A percentile compares a stretch with the other conserved stretches of the same genome.
Conservation (phyloP, 2,113 vertebrate genomes). For the Callipepla squamata region DNA sequence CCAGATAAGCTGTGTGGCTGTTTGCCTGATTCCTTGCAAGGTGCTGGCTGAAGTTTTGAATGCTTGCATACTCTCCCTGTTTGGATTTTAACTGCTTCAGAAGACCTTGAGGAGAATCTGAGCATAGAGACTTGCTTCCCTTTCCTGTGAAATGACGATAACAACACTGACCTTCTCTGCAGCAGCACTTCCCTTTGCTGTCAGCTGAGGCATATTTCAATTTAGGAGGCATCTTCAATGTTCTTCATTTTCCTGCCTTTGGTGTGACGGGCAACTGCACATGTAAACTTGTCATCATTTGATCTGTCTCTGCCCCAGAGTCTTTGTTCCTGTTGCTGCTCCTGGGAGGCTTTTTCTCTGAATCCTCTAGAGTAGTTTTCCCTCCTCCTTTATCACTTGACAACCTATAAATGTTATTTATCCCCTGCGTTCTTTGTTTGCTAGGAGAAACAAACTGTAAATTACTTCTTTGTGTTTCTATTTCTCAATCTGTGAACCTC, state of each 20-base stretch:
- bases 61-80: not conserved
- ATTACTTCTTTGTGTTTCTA: not conserved
- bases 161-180: constrained; percentile 14
- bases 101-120: constrained; percentile 56
- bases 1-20: not conserved
- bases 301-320: not conserved
- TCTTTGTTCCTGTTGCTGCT: not conserved
- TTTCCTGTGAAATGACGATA: constrained; percentile 24
- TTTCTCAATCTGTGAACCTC: not conserved
- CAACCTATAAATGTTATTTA: not conserved
- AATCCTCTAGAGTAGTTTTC: not conserved
- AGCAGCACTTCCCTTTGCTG: constrained; percentile 46
- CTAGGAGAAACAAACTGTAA: not conserved
- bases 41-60: not conserved
- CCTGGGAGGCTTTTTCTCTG: not conserved
- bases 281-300: not conserved
- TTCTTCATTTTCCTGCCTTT: not conserved
- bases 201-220: constrained; percentile 37
- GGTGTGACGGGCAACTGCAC: not conserved
- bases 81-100: not conserved
- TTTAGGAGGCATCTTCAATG: not conserved
- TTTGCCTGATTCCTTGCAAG: not conserved
- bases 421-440: not conserved
- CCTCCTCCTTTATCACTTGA: not conserved
- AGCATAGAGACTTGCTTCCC: constrained; percentile 41